Percentiles rank a stretch among this genome's conserved stretches.
Evolutionary conservation across 2,888 invertebrate genomes (phyloP).

Genomic region (Xylophagus ater): DNA sequence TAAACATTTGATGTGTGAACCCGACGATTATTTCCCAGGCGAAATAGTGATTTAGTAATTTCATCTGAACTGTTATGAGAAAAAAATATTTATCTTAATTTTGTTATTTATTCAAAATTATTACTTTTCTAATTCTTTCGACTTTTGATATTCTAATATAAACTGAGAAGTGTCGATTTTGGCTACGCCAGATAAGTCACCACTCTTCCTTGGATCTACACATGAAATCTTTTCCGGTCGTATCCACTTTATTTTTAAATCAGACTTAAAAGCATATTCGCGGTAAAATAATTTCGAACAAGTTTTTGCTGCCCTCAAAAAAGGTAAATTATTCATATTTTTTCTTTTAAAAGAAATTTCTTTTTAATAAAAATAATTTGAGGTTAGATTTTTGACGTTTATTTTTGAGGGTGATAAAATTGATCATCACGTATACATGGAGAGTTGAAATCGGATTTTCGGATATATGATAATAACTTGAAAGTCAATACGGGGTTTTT

Average conservation of each 20-base stretch:
- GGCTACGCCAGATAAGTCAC: conserved; percentile 52
- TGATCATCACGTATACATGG: no score
- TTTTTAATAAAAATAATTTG: no score
- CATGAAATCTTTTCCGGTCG: conserved; percentile 57
- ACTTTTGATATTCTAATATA: conserved; percentile 45
- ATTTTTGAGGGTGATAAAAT: no score
- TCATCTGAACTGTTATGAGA: conserved; percentile 50
- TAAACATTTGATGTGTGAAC: conserved; percentile 44
- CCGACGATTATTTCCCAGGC: conserved; percentile 53
- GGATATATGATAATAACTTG: no score
- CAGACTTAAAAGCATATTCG: conserved; percentile 50
- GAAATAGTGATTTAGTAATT: conserved; percentile 57
- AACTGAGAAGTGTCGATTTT: conserved; percentile 44
- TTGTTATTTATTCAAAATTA: conserved; percentile 16
- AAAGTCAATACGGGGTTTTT: no score
- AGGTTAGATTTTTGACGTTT: no score
- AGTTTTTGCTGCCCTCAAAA: no score
- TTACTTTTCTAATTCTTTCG: conserved; percentile 59
- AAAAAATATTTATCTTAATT: conserved; percentile 20
- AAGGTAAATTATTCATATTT: no score
- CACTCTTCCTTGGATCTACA: conserved; percentile 55
- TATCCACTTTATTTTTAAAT: conserved; percentile 67
- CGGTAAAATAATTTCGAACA: conserved; percentile 17
- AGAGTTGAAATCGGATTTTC: no score
- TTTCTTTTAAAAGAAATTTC: no score